These are phyloP conservation scores for Patiria pectinifera DNA, from an alignment of 53 echinoderm and acorn worm species.

Conservation along the genomic window DNA sequence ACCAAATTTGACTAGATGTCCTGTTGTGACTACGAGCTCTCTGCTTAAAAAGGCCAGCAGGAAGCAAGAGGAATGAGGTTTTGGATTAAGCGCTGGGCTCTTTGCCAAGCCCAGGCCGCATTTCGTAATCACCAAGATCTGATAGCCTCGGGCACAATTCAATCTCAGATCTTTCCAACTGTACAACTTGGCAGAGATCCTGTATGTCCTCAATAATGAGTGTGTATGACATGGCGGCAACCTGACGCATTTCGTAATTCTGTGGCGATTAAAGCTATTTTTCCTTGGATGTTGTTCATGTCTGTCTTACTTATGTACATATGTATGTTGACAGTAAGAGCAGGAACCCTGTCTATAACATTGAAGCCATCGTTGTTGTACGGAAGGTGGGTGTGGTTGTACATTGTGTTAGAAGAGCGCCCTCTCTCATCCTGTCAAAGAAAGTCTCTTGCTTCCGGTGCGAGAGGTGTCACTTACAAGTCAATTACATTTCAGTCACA, in stretches of 20 bases:
- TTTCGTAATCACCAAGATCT: neutral
- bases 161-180: neutral
- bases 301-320: no score
- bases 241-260: neutral
- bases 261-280: no score
- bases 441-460: neutral
- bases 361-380: no score
- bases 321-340: no score
- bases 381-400: no score
- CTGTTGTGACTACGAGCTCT: slow-evolving; percentile 9
- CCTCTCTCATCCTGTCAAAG: no score
- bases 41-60: neutral
- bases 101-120: neutral
- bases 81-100: neutral
- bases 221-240: slow-evolving; percentile 25
- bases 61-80: slow-evolving; percentile 13
- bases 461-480: no score
- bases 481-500: no score
- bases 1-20: neutral
- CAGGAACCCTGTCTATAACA: no score
- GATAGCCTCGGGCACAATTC: neutral
- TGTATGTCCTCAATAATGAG: slow-evolving; percentile 31
- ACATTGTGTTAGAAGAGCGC: no score
- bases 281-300: no score
- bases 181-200: slow-evolving; percentile 6